A percentile compares a stretch with the other conserved stretches of the same genome.
Evolutionary conservation across 2,113 vertebrate species (phyloP).

Genomic region (Xiphophorus couchianus): DNA sequence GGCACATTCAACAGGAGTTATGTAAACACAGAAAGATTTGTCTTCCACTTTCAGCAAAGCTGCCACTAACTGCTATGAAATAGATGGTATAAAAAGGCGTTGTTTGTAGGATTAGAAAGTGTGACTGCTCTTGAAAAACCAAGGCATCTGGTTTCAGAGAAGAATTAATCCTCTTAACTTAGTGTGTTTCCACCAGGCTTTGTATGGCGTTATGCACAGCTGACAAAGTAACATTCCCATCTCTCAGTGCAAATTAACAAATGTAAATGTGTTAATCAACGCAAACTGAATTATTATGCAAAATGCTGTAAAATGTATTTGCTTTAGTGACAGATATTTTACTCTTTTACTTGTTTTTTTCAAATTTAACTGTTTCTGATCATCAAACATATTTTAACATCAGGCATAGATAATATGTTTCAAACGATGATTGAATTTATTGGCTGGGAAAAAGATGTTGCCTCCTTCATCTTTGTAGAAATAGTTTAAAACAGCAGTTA

Average conservation of each 20-base stretch:
- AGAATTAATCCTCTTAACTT: constrained; percentile 46
- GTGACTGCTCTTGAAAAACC: constrained; percentile 25
- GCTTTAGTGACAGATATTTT: no score
- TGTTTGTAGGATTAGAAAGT: constrained; percentile 36
- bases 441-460: no score
- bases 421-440: no score
- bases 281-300: no score
- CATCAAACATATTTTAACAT: no score
- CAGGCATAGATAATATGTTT: no score
- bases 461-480: no score
- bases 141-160: constrained; percentile 33
- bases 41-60: constrained; percentile 29
- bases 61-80: constrained; percentile 4
- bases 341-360: no score
- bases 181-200: constrained; percentile 18
- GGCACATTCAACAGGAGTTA: constrained; percentile 16
- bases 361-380: no score
- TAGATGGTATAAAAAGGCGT: constrained; percentile 22
- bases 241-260: constrained; percentile 5
- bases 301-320: no score
- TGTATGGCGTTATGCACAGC: constrained; percentile 22
- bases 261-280: not conserved
- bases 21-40: constrained; percentile 25
- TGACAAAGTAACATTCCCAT: constrained; percentile 13
- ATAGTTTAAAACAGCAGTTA: no score